Evolutionary conservation across 2,888 invertebrate genomes (phyloP).

Genomic region (Parochlus steinenii): DNA sequence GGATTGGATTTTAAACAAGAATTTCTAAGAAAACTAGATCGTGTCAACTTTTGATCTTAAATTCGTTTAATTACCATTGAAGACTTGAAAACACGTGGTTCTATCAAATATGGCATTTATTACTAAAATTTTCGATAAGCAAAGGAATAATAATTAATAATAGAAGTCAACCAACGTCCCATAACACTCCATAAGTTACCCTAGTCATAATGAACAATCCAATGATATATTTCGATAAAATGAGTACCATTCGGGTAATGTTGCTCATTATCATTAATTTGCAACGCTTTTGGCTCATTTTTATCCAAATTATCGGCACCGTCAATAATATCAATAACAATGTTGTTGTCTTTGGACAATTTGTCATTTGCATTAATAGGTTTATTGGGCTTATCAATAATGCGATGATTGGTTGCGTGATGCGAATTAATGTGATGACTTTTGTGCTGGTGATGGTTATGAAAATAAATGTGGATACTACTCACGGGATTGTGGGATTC

Average conservation of each 20-base stretch:
- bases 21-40: no score
- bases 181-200: no score
- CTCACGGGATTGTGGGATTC: slow-evolving; percentile 27
- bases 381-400: slow-evolving; percentile 4
- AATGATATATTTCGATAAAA: slow-evolving; percentile 18
- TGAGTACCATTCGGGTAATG: no score
- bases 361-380: slow-evolving; percentile 7
- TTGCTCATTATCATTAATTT: slow-evolving; percentile 1
- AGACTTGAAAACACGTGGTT: no score
- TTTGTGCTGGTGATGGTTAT: slow-evolving; percentile 1
- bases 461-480: slow-evolving; percentile 16
- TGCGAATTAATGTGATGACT: not conserved
- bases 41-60: no score
- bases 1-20: no score
- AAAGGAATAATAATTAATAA: no score
- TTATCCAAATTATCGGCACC: slow-evolving; percentile 4
- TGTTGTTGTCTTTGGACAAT: slow-evolving; percentile 1
- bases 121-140: no score
- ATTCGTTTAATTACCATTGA: no score
- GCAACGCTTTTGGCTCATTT: not conserved
- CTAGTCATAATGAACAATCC: slow-evolving; percentile 14
- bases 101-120: no score
- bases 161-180: no score
- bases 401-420: slow-evolving; percentile 3
- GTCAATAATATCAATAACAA: slow-evolving; percentile 7